Conservation (phyloP, 2,888 invertebrate genomes). For the Ctenicera cuprea region DNA sequence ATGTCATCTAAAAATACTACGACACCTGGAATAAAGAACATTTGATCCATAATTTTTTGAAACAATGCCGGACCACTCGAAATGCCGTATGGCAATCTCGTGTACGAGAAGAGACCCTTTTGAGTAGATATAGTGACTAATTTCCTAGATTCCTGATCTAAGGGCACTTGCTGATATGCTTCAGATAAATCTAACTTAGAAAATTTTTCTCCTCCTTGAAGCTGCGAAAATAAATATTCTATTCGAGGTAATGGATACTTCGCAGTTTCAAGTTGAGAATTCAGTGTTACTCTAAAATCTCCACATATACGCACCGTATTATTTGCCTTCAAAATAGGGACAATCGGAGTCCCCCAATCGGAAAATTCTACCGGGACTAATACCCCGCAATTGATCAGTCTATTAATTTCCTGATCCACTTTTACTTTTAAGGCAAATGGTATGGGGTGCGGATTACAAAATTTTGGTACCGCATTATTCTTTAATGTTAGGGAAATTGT, state of each 20-base stretch:
- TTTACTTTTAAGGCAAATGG: conserved; percentile 25
- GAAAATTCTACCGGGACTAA: neutral
- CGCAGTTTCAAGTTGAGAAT: too few species aligned
- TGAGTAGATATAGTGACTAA: too few species aligned
- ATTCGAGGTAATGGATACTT: too few species aligned
- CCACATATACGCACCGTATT: conserved; percentile 22
- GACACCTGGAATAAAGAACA: neutral
- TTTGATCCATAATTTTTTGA: conserved; percentile 5
- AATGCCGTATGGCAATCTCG: too few species aligned
- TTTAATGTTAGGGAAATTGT: neutral
- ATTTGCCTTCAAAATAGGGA: conserved; percentile 19
- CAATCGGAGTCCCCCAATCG: conserved; percentile 19
- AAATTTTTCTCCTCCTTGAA: too few species aligned
- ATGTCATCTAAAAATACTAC: conserved; percentile 8
- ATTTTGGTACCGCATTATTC: neutral
- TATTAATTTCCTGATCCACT: conserved; percentile 15
- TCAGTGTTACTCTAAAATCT: conserved; percentile 6
- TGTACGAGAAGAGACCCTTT: too few species aligned
- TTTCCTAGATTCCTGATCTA: too few species aligned
- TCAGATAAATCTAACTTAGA: neutral
- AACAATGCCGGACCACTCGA: neutral
- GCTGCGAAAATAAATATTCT: too few species aligned
- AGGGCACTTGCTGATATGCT: neutral
- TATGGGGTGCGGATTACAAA: neutral
- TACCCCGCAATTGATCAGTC: neutral